Evolutionary conservation across 2,797 vertebrate species (phyloP), one percentile per base, ranked within the genome.

Genomic region (Anomalospiza imberbis): DNA sequence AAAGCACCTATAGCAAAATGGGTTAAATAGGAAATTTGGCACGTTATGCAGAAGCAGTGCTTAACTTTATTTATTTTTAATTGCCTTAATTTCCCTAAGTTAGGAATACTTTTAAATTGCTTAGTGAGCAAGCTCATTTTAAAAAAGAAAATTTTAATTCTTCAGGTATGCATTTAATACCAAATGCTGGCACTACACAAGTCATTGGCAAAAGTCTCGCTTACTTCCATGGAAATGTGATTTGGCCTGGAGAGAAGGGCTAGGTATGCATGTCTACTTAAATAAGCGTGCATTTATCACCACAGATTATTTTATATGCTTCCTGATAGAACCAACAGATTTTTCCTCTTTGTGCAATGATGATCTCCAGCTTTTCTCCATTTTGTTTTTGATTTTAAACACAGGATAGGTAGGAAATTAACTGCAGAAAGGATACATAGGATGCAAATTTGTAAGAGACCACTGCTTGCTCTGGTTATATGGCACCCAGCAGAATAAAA

Each of bases 401-500:
- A 83, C 20, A 31, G 76, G 18, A 73, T 4, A 65, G 34, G 44
- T 61, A 88, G 38, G 65, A 89, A 93, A 81, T 63, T 25, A 85
- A 88, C 34, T 63, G 51, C 73, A 80, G 34, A 57, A 92, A 81
- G n/a, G 48, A 76, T 57, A 82, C 17, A 38, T 1, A 57, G 36
- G 40, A 94, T 85, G 60, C 42, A 87, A 84, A 86, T 90, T 67
- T 87, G 0, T 53, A 51, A 45, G 63, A 91, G 42, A 70, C 34
- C 48, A 53, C 63, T 85, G 48, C 91, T 93, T 82, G 55, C 53
- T 76, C 67, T 2, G 11, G 42, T 63, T 87, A 85, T 72, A 90
- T 34, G 51, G 88, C 57, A 93, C 88, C 81, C 88, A 85, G 86
- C 55, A 94, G 88, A 96, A 91, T 5, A 92, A 77, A 91, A 81